Evolutionary conservation across 2,888 invertebrate species (phyloP).

Genomic region (Conomelus anceps): DNA sequence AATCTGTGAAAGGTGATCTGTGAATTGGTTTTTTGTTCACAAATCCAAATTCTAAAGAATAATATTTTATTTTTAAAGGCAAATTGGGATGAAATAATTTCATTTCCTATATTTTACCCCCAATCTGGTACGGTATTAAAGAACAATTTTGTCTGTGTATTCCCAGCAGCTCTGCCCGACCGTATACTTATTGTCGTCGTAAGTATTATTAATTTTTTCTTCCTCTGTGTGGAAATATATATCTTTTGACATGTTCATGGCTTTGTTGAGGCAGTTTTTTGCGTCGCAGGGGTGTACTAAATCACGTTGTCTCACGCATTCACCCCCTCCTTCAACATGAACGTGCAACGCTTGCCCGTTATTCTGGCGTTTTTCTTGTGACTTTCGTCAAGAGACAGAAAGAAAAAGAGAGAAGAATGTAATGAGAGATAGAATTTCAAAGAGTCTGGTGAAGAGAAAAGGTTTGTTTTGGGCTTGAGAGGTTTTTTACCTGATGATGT

Average conservation of each 20-base stretch:
- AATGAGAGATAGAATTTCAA: not conserved
- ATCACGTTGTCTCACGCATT: not conserved
- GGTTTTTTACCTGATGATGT: not conserved
- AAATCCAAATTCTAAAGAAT: too few species aligned
- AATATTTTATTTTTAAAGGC: too few species aligned
- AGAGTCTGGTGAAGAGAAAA: not conserved
- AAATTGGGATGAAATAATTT: too few species aligned
- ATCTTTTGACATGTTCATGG: not conserved
- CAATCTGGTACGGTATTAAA: too few species aligned
- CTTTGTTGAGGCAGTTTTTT: not conserved
- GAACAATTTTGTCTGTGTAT: too few species aligned
- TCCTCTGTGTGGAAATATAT: not conserved
- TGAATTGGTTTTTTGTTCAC: too few species aligned
- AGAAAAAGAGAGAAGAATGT: not conserved
- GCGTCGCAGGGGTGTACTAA: not conserved
- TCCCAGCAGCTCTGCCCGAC: not conserved
- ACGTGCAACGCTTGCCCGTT: not conserved
- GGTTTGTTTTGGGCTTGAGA: too few species aligned
- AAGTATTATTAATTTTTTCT: not conserved
- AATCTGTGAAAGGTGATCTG: too few species aligned
- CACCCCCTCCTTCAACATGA: not conserved
- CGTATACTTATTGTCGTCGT: not conserved
- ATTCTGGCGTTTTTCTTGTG: not conserved
- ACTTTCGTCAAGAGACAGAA: not conserved
- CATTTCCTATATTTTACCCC: too few species aligned